A percentile compares a stretch with the other conserved stretches of the same genome.
phyloP scores from a whole-genome alignment of 2,113 vertebrate species.

The Silurus glanis region DNA sequence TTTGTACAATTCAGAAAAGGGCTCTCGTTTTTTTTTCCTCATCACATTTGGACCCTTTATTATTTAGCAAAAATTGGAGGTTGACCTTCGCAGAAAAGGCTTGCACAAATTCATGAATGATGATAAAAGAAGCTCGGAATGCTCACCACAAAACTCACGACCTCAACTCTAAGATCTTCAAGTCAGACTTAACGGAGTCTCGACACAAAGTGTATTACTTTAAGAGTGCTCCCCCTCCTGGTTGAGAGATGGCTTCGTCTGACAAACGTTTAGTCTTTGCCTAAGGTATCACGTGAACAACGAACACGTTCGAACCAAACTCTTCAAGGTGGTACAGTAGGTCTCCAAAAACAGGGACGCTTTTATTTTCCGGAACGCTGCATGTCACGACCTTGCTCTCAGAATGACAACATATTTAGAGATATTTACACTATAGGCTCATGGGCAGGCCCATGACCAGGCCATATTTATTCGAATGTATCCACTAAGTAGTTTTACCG shows the following conservation, averaged over 20 bases:
- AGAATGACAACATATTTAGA: background rate
- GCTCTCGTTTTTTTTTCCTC: background rate
- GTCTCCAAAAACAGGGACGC: background rate
- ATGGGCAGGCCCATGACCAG: conserved; percentile 39
- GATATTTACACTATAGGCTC: background rate
- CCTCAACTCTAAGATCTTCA: background rate
- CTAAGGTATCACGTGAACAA: background rate
- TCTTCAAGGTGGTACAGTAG: background rate
- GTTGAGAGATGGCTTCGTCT: no score
- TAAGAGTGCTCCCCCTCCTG: background rate
- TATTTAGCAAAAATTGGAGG: conserved; percentile 1
- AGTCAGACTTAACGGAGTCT: background rate
- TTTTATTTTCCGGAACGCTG: conserved; percentile 2
- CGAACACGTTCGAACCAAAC: background rate
- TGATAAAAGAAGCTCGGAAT: background rate
- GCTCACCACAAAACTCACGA: background rate
- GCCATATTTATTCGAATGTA: conserved; percentile 27
- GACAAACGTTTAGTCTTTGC: background rate
- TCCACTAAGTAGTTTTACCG: conserved; percentile 5
- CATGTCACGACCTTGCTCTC: background rate
- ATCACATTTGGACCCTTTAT: background rate
- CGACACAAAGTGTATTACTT: conserved; percentile 17
- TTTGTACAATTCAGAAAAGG: conserved; percentile 23
- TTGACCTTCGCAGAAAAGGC: background rate
- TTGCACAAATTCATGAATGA: background rate